Percentiles rank a stretch among this genome's conserved stretches.
Evolutionary conservation across 2,888 invertebrate genomes (phyloP).

Genomic region (Seira musarum): DNA sequence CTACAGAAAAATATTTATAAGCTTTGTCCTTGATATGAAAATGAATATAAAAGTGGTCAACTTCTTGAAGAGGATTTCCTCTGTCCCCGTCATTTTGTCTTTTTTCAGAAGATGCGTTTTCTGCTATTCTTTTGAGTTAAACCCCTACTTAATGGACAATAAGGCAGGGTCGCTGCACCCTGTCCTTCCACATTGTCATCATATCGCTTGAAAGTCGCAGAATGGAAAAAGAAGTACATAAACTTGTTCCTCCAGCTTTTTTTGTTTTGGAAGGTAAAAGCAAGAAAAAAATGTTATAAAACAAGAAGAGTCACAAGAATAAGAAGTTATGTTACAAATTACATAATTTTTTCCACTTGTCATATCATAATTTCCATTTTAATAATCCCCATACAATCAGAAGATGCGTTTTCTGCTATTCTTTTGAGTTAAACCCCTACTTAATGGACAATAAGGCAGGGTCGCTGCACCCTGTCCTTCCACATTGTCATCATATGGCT

Average conservation of each 20-base stretch:
- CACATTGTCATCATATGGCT: neutral
- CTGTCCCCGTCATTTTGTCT: too few relatives aligned
- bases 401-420: too few relatives aligned
- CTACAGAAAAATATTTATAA: too few relatives aligned
- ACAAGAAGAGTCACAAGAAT: neutral
- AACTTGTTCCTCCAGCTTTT: constrained; percentile 20
- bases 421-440: too few relatives aligned
- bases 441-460: constrained; percentile 18
- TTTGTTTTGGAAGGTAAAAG: constrained; percentile 12
- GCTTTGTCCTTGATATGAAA: too few relatives aligned
- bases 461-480: constrained; percentile 28
- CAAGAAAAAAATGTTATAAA: neutral
- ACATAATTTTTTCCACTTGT: constrained; percentile 40
- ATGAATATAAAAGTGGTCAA: too few relatives aligned
- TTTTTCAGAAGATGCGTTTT: too few relatives aligned
- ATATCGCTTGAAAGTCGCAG: constrained; percentile 3
- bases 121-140: too few relatives aligned
- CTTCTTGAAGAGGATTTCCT: too few relatives aligned
- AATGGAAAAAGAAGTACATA: neutral
- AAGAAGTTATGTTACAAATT: constrained; percentile 39
- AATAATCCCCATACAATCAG: constrained; percentile 37
- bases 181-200: constrained; percentile 15
- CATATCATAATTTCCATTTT: constrained; percentile 34
- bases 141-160: too few relatives aligned
- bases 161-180: constrained; percentile 27